Evolutionary conservation across 2,888 invertebrate genomes (phyloP).

Genomic region (Danaus chrysippus): DNA sequence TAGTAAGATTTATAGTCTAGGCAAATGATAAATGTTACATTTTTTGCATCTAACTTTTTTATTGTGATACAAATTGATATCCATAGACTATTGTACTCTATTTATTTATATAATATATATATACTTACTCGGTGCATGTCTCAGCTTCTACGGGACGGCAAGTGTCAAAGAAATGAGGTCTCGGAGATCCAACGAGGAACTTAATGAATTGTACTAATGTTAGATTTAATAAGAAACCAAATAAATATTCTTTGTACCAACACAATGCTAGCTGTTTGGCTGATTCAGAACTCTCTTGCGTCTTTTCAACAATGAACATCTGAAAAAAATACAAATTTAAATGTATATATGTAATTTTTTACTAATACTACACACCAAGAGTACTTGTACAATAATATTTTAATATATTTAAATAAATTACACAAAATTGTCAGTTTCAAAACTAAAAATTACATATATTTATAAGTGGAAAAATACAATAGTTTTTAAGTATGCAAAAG

Average conservation of each 20-base stretch:
- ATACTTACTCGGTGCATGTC: constrained; percentile 74
- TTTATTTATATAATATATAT: background rate
- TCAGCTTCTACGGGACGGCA: constrained; percentile 82
- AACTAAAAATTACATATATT: too few species aligned
- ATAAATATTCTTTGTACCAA: constrained; percentile 82
- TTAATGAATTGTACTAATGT: constrained; percentile 80
- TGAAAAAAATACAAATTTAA: constrained; percentile 35
- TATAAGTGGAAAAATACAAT: too few species aligned
- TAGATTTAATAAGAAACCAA: constrained; percentile 79
- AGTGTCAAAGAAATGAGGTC: constrained; percentile 88
- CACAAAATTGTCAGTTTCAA: too few species aligned
- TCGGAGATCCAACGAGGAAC: constrained; percentile 82
- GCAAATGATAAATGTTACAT: background rate
- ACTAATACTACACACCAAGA: too few species aligned
- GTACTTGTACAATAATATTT: too few species aligned
- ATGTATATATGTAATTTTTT: constrained; percentile 73
- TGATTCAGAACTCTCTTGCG: constrained; percentile 44
- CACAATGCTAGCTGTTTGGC: constrained; percentile 52
- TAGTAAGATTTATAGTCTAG: too few species aligned
- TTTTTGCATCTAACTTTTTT: constrained; percentile 9
- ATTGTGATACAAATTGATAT: constrained; percentile 19
- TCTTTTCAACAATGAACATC: constrained; percentile 59
- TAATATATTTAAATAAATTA: too few species aligned
- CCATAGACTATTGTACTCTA: too few species aligned
- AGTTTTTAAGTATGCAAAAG: too few species aligned